These are phyloP conservation scores for Cybosia mesomella DNA, from an alignment of 2,888 invertebrate genomes.

Conservation along the genomic window DNA sequence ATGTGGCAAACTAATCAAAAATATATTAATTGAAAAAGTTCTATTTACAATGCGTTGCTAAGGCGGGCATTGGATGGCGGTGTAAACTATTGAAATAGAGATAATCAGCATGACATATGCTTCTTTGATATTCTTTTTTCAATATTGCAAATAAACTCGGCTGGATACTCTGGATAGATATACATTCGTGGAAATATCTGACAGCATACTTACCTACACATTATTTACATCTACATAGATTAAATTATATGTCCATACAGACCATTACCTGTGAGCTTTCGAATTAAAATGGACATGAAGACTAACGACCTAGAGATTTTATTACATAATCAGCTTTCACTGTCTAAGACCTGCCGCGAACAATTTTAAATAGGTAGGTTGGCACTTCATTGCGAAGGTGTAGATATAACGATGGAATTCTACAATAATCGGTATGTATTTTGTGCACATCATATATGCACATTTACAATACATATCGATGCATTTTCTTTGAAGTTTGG, in stretches of 20 bases:
- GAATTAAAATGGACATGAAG: neutral
- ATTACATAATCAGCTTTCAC: constrained; percentile 11
- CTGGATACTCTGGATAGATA: no score
- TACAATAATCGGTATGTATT: neutral
- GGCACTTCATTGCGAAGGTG: neutral
- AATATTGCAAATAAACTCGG: no score
- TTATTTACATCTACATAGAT: neutral
- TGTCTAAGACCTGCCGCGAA: constrained; percentile 9
- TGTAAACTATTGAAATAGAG: no score
- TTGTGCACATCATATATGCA: neutral
- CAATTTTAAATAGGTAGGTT: neutral
- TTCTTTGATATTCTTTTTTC: no score
- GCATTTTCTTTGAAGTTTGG: constrained; percentile 53
- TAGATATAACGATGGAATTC: neutral
- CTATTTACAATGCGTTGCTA: no score
- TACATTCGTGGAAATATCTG: no score
- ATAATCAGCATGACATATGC: no score
- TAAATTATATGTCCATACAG: neutral
- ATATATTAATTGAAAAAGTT: no score
- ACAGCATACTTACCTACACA: no score
- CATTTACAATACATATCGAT: constrained; percentile 39
- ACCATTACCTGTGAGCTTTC: constrained; percentile 9
- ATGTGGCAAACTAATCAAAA: no score
- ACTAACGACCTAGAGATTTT: constrained; percentile 11
- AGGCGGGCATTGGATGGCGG: no score